A percentile compares a stretch with the other conserved stretches of the same genome.
These are phyloP conservation scores for Epinotia bilunana DNA, from an alignment of 2,888 invertebrate species.

Conservation along the genomic window DNA sequence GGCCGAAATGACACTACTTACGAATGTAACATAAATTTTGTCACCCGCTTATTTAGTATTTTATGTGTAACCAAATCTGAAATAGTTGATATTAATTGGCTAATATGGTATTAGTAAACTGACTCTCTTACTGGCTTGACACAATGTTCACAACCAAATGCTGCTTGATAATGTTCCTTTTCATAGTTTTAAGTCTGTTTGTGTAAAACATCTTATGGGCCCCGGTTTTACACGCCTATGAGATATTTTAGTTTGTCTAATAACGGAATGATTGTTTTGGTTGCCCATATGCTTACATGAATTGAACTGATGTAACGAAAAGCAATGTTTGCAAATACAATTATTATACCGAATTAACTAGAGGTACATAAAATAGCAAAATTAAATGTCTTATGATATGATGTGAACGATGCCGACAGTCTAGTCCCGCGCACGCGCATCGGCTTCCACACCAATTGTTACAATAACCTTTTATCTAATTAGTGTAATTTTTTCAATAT, in stretches of 20 bases:
- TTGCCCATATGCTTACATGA: conserved; percentile 9
- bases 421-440: conserved; percentile 47
- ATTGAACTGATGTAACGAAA: conserved; percentile 27
- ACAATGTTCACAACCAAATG: background rate
- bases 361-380: conserved; percentile 38
- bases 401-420: conserved; percentile 44
- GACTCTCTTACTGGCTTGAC: conserved; percentile 2
- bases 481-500: conserved; percentile 53
- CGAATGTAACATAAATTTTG: background rate
- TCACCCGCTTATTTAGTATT: background rate
- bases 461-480: conserved; percentile 48
- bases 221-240: conserved; percentile 3
- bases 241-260: conserved; percentile 7
- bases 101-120: background rate
- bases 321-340: conserved; percentile 38
- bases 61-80: background rate
- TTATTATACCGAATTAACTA: conserved; percentile 39
- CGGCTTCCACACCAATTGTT: conserved; percentile 44
- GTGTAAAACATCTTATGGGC: conserved; percentile 20
- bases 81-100: background rate
- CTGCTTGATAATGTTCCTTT: conserved; percentile 35
- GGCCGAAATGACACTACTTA: no score
- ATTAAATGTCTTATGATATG: conserved; percentile 26
- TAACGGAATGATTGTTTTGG: conserved; percentile 11
- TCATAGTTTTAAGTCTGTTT: conserved; percentile 40